Conservation (phyloP, 2,797 vertebrate genomes). For the Pangasius mekongensis region DNA sequence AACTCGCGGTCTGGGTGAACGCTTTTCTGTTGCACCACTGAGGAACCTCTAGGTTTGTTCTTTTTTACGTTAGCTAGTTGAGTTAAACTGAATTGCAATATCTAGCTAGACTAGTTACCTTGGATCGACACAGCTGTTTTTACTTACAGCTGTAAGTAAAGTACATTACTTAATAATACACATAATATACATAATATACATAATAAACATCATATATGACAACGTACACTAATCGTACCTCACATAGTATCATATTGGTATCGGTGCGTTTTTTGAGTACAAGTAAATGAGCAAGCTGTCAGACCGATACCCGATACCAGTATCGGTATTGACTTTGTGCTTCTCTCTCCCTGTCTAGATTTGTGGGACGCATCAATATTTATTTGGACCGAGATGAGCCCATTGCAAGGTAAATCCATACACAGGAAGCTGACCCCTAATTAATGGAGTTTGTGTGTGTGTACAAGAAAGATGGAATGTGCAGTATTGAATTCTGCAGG, state of each 20-base stretch:
- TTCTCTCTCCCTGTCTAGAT: slow-evolving; percentile 75
- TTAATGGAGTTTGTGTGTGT: slow-evolving; percentile 49
- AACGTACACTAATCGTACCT: background rate
- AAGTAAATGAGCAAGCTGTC: too few species aligned
- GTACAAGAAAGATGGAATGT: slow-evolving; percentile 14
- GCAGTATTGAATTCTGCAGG: slow-evolving; percentile 23
- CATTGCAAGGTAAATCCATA: slow-evolving; percentile 83
- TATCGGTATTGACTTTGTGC: background rate
- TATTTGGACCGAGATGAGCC: slow-evolving; percentile 89
- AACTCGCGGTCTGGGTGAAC: background rate
- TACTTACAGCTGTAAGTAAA: background rate
- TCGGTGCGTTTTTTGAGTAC: background rate
- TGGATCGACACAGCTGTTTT: background rate
- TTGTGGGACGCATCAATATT: slow-evolving; percentile 93
- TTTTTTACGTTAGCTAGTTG: background rate
- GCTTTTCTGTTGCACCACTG: background rate
- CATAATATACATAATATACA: background rate
- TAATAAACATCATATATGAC: background rate
- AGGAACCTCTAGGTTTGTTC: background rate
- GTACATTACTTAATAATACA: background rate
- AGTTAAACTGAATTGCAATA: background rate
- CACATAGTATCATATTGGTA: background rate
- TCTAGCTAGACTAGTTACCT: background rate
- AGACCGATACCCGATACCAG: background rate
- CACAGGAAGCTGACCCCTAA: slow-evolving; percentile 54